phyloP scores from a whole-genome alignment of 1,140 invertebrate genomes.

The Ips nitidus region DNA sequence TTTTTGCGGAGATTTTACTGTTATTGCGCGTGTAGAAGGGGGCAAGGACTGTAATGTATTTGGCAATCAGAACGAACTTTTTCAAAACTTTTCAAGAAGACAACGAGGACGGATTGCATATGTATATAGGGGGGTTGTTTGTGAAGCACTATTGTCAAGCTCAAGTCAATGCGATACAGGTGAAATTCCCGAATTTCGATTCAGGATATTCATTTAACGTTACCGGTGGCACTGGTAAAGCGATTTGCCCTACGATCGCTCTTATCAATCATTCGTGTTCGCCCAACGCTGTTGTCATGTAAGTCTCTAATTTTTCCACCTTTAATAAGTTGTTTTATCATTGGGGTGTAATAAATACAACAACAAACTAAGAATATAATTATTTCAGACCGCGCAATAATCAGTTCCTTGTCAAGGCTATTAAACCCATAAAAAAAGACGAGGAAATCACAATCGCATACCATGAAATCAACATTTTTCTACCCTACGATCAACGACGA shows the following conservation, averaged over 20 bases:
- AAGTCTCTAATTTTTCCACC: constrained; percentile 16
- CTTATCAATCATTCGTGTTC: constrained; percentile 32
- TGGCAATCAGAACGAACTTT: constrained; percentile 25
- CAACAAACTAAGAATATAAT: no score
- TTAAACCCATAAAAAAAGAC: constrained; percentile 18
- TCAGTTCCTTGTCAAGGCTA: constrained; percentile 23
- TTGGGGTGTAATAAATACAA: background rate
- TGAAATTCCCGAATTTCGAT: constrained; percentile 29
- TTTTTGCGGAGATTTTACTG: background rate
- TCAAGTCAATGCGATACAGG: constrained; percentile 20
- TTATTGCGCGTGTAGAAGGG: constrained; percentile 18
- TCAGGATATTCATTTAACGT: constrained; percentile 14
- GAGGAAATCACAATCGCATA: constrained; percentile 36
- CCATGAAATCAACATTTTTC: constrained; percentile 25
- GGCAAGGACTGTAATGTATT: constrained; percentile 22
- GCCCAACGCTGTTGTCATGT: constrained; percentile 33
- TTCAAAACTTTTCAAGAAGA: constrained; percentile 17
- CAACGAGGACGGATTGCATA: constrained; percentile 7
- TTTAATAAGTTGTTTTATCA: background rate
- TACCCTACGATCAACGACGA: constrained; percentile 5
- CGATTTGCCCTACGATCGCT: constrained; percentile 33
- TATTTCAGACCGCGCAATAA: constrained; percentile 20
- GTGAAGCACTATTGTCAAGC: constrained; percentile 38
- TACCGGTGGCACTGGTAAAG: constrained; percentile 24
- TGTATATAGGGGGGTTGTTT: constrained; percentile 32